phyloP scores from a whole-genome alignment of 2,888 invertebrate genomes.

The Cremastinae sp. region DNA sequence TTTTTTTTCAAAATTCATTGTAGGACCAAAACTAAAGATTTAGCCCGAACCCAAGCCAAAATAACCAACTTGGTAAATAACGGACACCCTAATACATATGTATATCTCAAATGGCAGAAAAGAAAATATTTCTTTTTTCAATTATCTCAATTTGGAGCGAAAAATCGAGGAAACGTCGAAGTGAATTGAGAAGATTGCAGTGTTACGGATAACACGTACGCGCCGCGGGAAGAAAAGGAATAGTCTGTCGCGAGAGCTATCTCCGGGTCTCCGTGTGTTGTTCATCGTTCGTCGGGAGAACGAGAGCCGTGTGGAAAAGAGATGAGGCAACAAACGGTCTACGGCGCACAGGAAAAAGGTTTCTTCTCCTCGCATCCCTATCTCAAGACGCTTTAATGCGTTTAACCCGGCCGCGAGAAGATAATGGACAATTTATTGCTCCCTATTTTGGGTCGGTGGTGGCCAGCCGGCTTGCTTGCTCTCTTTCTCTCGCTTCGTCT shows the following conservation, averaged over 20 bases:
- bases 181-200: constrained; percentile 49
- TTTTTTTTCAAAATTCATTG: no score
- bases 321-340: constrained; percentile 78
- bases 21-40: no score
- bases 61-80: no score
- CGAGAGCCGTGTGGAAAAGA: constrained; percentile 67
- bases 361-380: constrained; percentile 68
- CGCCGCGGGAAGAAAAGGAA: no score
- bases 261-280: constrained; percentile 34
- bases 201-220: constrained; percentile 66
- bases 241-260: constrained; percentile 70
- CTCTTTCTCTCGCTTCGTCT: constrained; percentile 1
- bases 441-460: constrained; percentile 76
- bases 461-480: constrained; percentile 24
- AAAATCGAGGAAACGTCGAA: constrained; percentile 25
- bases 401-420: constrained; percentile 77
- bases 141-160: not conserved
- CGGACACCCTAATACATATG: no score
- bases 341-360: constrained; percentile 64
- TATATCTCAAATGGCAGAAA: no score
- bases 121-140: not conserved
- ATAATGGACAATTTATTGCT: constrained; percentile 79
- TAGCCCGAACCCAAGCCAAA: no score
- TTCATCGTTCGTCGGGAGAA: constrained; percentile 52
- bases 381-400: constrained; percentile 79